Conservation (phyloP, 2,888 invertebrate genomes). For the Lamellibrachia satsuma region DNA sequence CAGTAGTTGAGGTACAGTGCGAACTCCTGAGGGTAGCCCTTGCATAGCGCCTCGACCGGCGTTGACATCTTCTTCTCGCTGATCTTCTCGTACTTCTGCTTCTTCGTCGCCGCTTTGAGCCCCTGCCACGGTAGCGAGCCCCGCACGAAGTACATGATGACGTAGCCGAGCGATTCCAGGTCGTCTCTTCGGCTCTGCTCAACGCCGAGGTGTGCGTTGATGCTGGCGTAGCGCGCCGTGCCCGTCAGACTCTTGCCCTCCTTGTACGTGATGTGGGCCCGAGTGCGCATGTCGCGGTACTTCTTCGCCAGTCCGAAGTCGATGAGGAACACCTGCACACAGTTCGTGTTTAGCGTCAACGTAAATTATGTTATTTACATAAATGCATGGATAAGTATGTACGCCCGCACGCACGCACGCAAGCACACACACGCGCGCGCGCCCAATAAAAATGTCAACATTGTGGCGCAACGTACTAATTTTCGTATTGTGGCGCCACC, state of each 20-base stretch:
- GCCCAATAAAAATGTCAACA: no score
- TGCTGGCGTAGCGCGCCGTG: conserved; percentile 52
- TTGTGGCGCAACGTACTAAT: no score
- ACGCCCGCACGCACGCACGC: background rate
- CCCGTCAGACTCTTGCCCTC: conserved; percentile 53
- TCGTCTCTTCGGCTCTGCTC: conserved; percentile 53
- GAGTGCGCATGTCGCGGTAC: conserved; percentile 48
- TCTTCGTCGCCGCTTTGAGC: conserved; percentile 47
- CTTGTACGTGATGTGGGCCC: conserved; percentile 48
- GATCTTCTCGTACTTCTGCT: conserved; percentile 47
- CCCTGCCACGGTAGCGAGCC: conserved; percentile 55
- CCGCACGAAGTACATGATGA: conserved; percentile 52
- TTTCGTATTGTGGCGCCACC: no score
- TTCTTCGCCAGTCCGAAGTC: conserved; percentile 53
- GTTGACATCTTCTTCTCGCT: conserved; percentile 47
- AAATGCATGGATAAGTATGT: background rate
- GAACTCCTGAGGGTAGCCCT: conserved; percentile 44
- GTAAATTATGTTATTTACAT: no score
- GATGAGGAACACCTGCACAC: conserved; percentile 39
- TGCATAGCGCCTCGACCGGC: conserved; percentile 43
- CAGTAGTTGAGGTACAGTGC: conserved; percentile 42
- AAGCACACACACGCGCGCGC: background rate
- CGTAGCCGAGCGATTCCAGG: conserved; percentile 53
- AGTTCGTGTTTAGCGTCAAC: background rate
- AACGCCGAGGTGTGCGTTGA: conserved; percentile 52